Conservation (phyloP, 2,888 invertebrate genomes). For the Cremastobaeus sp. region DNA sequence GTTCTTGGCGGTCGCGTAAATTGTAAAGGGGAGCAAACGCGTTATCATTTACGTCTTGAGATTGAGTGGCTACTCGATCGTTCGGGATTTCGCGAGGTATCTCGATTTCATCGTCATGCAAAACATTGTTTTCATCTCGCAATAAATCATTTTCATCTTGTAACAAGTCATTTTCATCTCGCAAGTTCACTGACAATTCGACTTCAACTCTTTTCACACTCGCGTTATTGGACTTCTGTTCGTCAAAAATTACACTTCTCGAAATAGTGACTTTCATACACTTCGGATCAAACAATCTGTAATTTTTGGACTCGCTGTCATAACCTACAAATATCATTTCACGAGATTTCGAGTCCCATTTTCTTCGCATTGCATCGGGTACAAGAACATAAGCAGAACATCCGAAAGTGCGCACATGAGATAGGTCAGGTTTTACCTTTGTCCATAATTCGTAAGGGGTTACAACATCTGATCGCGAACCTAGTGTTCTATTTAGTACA, state of each 20-base stretch:
- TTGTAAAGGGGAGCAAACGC: background rate
- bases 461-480: slow-evolving; percentile 12
- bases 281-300: slow-evolving; percentile 35
- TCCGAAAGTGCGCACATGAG: slow-evolving; percentile 50
- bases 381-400: slow-evolving; percentile 37
- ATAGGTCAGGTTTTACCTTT: slow-evolving; percentile 47
- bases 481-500: slow-evolving; percentile 31
- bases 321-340: slow-evolving; percentile 51
- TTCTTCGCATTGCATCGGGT: slow-evolving; percentile 33
- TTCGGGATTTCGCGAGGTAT: background rate
- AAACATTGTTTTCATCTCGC: background rate
- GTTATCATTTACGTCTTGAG: background rate
- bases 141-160: too few relatives aligned
- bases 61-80: background rate
- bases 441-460: slow-evolving; percentile 51
- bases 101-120: background rate
- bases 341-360: slow-evolving; percentile 52
- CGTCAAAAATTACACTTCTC: slow-evolving; percentile 46
- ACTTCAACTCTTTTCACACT: background rate
- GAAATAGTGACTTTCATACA: slow-evolving; percentile 27
- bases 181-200: too few relatives aligned
- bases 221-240: background rate
- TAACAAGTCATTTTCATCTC: too few relatives aligned
- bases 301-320: slow-evolving; percentile 46
- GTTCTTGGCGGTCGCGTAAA: background rate